Percentiles rank a stretch among this genome's conserved stretches.
Evolutionary conservation across 35 echinoderm and acorn worm genomes (phyloP).

Genomic region (Anneissia japonica): DNA sequence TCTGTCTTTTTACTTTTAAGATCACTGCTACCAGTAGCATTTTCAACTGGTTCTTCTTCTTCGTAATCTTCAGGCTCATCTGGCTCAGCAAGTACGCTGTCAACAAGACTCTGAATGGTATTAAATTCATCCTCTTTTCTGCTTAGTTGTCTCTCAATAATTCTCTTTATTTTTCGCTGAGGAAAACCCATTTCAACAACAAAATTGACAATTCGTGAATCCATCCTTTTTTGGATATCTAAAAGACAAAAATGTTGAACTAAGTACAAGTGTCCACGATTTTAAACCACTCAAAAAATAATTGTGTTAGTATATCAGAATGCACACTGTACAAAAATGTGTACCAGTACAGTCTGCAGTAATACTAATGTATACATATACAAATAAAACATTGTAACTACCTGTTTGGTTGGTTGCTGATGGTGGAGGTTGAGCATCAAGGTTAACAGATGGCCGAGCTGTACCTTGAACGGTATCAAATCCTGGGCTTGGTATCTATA

Average conservation of each 20-base stretch:
- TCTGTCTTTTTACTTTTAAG: no score
- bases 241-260: neutral
- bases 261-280: neutral
- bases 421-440: neutral
- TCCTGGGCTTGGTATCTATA: neutral
- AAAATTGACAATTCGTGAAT: conserved; percentile 16
- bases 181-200: conserved; percentile 72
- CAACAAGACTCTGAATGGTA: neutral
- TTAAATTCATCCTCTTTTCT: neutral
- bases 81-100: neutral
- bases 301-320: no score
- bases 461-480: neutral
- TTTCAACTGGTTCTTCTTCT: neutral
- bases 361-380: no score
- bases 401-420: neutral
- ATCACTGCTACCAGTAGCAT: neutral
- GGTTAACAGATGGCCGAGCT: neutral
- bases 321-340: no score
- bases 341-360: no score
- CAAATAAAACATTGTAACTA: no score
- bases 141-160: neutral
- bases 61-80: neutral
- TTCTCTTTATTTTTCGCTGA: neutral
- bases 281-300: no score
- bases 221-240: conserved; percentile 53